Evolutionary conservation across 2,888 invertebrate species (phyloP), one percentile per base, ranked within the genome.

Genomic region (Acanthosepion lycidas): DNA sequence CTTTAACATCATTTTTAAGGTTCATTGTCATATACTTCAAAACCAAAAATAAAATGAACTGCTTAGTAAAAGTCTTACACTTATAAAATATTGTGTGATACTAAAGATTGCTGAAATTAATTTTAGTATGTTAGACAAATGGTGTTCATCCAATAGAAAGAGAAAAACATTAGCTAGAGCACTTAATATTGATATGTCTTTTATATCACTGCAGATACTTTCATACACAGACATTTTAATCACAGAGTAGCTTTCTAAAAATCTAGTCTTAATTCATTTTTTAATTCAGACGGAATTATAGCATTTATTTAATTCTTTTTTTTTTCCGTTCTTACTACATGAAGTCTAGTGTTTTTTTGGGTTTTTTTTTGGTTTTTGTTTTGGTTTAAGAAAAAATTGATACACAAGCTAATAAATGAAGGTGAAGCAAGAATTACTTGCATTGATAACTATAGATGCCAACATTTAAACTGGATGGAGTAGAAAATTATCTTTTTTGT

Each of bases 231-330:
- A 78, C n/a, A 78, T 33, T n/a, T 78, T 78, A 78, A 78, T 78
- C 78, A 78, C 78, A 78, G 78, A 78, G n/a, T 78, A 33, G 78
- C 78, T 78, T 78, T 78, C 78, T 78, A 78, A 33, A 78, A 78
- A 78, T 78, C 78, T 78, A 78, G 15, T 15, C 78, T 78, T 78
- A 33, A 12, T 78, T 33, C 33, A 33, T n/a, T 78, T 78, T n/a
- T n/a, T 12, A n/a, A 15, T 78, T 78, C n/a, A 78, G 78, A 78
- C 78, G 78, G 78, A 78, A n/a, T 78, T n/a, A 78, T 33, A 33
- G n/a, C 33, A 78, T n/a, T 28, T 78, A 78, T 78, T 78, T 33
- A 51, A 51, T 28, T 64, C n/a, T 78, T 78, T 5, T 78, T 33
- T 33, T 12, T 78, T 78, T n/a, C 78, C n/a, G 15, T n/a, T n/a